Evolutionary conservation across 2,113 vertebrate species (phyloP).

Genomic region (Numenius arquata): DNA sequence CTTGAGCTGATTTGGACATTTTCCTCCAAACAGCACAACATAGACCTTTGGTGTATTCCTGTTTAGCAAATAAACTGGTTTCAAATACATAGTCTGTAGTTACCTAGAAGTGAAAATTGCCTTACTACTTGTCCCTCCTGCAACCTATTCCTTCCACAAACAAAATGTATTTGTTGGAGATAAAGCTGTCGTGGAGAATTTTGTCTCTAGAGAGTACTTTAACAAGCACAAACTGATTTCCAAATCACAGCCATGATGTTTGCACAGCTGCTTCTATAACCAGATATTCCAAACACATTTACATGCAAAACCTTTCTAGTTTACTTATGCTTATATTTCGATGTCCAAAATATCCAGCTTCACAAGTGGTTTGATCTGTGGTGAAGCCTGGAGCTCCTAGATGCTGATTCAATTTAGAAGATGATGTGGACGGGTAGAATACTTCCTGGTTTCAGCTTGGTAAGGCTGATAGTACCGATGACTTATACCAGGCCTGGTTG

Average conservation of each 20-base stretch:
- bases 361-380: neutral
- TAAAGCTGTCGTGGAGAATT: neutral
- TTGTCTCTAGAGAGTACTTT: neutral
- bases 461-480: neutral
- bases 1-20: neutral
- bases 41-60: neutral
- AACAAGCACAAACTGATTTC: neutral
- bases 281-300: neutral
- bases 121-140: neutral
- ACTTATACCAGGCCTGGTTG: neutral
- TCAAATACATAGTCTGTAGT: neutral
- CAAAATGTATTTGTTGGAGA: neutral
- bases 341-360: neutral
- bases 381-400: neutral
- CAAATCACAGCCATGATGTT: neutral
- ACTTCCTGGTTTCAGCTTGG: neutral
- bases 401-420: neutral
- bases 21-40: neutral
- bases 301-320: neutral
- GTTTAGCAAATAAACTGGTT: neutral
- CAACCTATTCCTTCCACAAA: neutral
- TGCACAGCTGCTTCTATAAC: neutral
- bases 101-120: neutral
- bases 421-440: neutral
- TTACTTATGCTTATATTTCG: neutral